Evolutionary conservation across 1,140 invertebrate genomes (phyloP).

Genomic region (Chionoecetes opilio): DNA sequence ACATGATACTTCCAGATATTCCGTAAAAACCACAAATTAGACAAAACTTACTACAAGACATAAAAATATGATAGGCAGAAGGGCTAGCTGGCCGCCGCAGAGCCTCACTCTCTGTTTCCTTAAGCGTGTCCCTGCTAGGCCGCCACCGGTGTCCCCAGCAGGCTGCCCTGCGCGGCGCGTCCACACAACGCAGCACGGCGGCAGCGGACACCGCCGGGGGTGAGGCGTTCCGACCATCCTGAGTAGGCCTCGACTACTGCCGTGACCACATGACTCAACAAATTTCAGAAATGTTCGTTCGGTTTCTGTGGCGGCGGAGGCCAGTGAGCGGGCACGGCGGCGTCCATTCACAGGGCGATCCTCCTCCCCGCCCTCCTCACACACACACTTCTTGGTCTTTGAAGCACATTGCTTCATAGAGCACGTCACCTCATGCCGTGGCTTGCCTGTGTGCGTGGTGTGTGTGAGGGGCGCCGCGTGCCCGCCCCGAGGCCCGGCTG

Average conservation of each 20-base stretch:
- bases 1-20: no score
- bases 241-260: not conserved
- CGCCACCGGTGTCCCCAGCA: no score
- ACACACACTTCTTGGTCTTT: not conserved
- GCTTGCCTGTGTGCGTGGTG: not conserved
- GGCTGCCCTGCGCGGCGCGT: no score
- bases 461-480: no score
- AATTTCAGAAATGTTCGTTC: not conserved
- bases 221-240: not conserved
- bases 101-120: not conserved
- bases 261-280: not conserved
- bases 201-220: not conserved
- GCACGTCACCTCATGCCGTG: not conserved
- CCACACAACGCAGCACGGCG: no score
- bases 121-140: not conserved
- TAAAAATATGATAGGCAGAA: no score
- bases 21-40: no score
- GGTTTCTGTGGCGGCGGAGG: not conserved
- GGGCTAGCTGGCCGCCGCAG: no score
- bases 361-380: not conserved
- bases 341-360: not conserved
- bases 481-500: no score
- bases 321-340: no score
- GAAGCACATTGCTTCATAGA: no score
- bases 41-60: no score